Conservation (phyloP, 2,113 vertebrate species). For the Ophthalmolycus amberensis region DNA sequence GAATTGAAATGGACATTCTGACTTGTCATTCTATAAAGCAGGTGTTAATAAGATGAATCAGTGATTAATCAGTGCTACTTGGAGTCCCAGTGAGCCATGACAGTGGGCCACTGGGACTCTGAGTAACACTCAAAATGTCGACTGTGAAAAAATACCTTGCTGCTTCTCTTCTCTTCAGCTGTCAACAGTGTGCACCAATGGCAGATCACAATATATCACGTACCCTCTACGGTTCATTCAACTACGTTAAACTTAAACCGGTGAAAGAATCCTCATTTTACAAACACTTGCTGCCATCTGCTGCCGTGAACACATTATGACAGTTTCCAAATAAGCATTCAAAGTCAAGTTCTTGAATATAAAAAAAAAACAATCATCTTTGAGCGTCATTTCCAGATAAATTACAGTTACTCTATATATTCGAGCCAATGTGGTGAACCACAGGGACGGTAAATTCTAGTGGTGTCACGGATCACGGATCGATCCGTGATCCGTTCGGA, state of each 20-base stretch:
- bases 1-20: neutral
- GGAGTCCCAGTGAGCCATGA: neutral
- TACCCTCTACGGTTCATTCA: neutral
- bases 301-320: constrained; percentile 8
- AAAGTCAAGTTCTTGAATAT: neutral
- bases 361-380: neutral
- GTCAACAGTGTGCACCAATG: neutral
- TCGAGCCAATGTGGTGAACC: neutral
- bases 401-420: neutral
- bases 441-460: no score
- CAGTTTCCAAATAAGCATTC: neutral
- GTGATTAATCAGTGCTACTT: neutral
- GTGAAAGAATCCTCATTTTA: neutral
- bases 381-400: neutral
- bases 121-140: constrained; percentile 9
- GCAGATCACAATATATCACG: neutral
- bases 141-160: neutral
- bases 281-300: constrained; percentile 16
- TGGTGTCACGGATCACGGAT: no score
- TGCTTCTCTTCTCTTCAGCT: neutral
- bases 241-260: neutral
- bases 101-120: neutral
- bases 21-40: neutral
- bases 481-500: no score
- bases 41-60: neutral